These are phyloP conservation scores for Fregata magnificens DNA, from an alignment of 2,113 vertebrate genomes.

Conservation along the genomic window DNA sequence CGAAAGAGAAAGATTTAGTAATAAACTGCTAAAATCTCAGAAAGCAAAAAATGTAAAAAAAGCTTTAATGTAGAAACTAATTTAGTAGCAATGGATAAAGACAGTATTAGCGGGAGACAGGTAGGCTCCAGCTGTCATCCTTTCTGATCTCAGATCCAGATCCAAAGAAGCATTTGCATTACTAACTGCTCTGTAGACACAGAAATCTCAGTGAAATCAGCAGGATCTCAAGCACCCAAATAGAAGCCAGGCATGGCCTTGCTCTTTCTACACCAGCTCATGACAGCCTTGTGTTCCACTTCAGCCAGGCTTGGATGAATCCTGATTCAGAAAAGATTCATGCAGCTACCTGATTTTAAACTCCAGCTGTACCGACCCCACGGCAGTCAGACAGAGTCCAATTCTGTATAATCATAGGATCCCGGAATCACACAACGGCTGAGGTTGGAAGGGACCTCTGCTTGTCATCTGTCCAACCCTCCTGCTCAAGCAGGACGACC, in stretches of 20 bases:
- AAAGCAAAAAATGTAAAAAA: background rate
- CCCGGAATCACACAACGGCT: background rate
- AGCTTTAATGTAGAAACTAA: constrained; percentile 16
- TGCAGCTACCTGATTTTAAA: background rate
- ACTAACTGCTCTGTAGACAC: background rate
- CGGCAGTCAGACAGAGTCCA: background rate
- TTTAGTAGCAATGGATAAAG: constrained; percentile 1
- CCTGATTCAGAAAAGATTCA: background rate
- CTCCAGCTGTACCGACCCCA: background rate
- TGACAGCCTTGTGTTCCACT: background rate
- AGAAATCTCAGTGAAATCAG: background rate
- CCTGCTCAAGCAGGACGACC: background rate
- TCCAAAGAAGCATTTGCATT: background rate
- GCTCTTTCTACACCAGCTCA: background rate
- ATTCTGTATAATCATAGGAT: background rate
- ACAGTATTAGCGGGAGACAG: background rate
- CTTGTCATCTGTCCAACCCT: background rate
- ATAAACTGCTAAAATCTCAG: background rate
- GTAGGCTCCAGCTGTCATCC: background rate
- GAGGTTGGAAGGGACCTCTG: background rate
- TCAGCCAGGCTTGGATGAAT: background rate
- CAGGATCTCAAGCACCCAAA: background rate
- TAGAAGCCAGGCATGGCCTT: background rate
- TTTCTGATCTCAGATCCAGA: constrained; percentile 14
- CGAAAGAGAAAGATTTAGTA: background rate